A percentile compares a stretch with the other conserved stretches of the same genome.
Evolutionary conservation across 2,113 vertebrate genomes (phyloP).

Genomic region (Bambusicola thoracicus): DNA sequence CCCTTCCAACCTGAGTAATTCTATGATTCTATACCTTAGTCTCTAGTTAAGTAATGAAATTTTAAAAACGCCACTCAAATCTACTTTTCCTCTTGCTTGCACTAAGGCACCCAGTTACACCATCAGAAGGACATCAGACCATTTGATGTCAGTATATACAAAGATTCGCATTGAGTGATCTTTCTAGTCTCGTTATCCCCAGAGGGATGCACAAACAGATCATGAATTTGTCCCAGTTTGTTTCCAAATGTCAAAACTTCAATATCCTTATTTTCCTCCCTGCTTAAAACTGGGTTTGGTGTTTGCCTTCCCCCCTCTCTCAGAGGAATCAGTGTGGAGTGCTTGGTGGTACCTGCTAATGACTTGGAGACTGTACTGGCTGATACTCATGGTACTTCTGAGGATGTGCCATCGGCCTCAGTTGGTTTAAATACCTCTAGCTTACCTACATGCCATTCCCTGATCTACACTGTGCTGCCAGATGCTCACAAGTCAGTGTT

Average conservation of each 20-base stretch:
- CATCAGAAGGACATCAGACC: neutral
- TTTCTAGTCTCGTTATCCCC: neutral
- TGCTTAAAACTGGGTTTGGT: neutral
- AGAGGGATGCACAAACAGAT: neutral
- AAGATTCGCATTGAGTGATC: neutral
- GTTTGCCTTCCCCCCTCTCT: neutral
- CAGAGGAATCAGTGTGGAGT: neutral
- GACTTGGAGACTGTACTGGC: neutral
- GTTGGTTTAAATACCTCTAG: neutral
- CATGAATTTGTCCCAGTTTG: neutral
- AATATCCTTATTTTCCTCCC: neutral
- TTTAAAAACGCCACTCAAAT: neutral
- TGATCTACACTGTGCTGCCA: neutral
- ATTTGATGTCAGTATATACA: conserved; percentile 10
- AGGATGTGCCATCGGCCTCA: neutral
- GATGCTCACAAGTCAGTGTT: neutral
- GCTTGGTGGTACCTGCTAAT: neutral
- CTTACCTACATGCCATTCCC: neutral
- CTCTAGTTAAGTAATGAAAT: neutral
- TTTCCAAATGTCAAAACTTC: neutral
- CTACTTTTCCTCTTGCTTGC: neutral
- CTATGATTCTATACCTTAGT: accelerated
- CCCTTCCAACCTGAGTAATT: too few species aligned
- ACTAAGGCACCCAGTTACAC: neutral
- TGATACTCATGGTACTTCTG: accelerated